Evolutionary conservation across 2,113 vertebrate species (phyloP).

Genomic region (Nesoenas mayeri): DNA sequence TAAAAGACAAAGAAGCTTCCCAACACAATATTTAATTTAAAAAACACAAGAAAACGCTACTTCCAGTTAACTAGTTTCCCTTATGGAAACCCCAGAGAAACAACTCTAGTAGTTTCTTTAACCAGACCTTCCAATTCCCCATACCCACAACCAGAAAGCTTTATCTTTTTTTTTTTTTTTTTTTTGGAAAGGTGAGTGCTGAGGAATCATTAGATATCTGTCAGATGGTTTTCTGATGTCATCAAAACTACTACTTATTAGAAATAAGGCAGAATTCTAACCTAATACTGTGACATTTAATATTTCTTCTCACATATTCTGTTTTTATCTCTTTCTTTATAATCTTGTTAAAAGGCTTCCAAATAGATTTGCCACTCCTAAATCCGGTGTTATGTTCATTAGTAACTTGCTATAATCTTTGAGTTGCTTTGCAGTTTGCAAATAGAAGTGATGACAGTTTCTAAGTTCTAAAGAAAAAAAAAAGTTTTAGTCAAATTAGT

Average conservation of each 20-base stretch:
- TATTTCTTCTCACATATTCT: background rate
- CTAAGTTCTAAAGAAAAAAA: background rate
- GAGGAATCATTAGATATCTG: background rate
- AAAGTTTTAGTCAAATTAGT: background rate
- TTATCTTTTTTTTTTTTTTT: background rate
- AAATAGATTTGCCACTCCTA: background rate
- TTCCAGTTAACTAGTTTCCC: background rate
- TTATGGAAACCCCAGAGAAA: background rate
- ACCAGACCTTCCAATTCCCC: background rate
- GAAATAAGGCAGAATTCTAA: background rate
- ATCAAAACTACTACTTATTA: background rate
- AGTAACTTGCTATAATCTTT: background rate
- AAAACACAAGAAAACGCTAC: background rate
- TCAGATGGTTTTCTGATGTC: background rate
- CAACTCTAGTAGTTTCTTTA: background rate
- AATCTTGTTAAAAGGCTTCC: background rate
- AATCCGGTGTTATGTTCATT: background rate
- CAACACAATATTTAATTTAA: background rate
- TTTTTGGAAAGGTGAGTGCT: background rate
- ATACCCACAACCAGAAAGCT: background rate
- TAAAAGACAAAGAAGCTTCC: background rate
- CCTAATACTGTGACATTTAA: background rate
- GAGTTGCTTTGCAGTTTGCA: background rate
- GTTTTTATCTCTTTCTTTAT: background rate
- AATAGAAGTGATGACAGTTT: background rate